Evolutionary conservation across 2,113 vertebrate species (phyloP).

Genomic region (Microtus oregoni): DNA sequence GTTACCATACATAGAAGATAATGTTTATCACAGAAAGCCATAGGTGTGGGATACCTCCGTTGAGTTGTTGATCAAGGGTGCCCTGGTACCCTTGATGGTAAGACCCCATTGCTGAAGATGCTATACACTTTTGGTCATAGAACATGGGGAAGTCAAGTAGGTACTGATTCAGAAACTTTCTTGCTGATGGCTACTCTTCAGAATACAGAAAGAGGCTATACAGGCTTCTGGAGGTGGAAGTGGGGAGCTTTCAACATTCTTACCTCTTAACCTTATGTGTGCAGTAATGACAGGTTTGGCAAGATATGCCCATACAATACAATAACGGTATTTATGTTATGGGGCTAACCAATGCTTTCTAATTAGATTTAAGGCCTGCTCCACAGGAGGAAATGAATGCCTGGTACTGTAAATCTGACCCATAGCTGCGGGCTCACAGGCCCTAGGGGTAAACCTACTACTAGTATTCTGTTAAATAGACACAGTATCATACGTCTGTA

Average conservation of each 20-base stretch:
- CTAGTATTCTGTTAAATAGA: not conserved
- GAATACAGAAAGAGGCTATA: not conserved
- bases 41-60: not conserved
- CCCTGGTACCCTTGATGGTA: not conserved
- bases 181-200: not conserved
- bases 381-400: not conserved
- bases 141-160: not conserved
- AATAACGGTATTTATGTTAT: not conserved
- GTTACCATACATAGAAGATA: not conserved
- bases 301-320: not conserved
- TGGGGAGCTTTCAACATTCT: not conserved
- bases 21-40: not conserved
- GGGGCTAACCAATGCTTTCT: not conserved
- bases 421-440: not conserved
- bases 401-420: not conserved
- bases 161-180: not conserved
- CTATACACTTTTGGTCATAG: not conserved
- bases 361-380: not conserved
- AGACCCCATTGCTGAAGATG: not conserved
- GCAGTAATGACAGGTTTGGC: not conserved
- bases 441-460: not conserved
- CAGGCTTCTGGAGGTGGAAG: not conserved
- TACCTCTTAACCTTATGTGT: not conserved
- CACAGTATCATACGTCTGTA: not conserved
- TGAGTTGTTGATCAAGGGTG: not conserved